phyloP scores from a whole-genome alignment of 2,888 invertebrate genomes.

The Drosophila gaucha region DNA sequence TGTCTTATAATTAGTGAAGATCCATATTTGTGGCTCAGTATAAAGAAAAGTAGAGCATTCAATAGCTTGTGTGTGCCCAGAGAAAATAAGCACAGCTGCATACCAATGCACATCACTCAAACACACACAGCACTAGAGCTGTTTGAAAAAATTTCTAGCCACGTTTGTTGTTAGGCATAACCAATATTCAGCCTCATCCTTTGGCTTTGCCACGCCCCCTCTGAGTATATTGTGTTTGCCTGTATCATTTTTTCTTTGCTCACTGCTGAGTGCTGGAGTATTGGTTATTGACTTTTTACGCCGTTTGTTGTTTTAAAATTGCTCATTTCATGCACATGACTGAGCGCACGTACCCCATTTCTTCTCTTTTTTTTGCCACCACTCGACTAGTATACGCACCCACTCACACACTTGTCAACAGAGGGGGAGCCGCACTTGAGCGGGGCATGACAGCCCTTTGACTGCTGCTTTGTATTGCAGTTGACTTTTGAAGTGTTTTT shows the following conservation, averaged over 20 bases:
- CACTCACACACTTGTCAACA: conserved; percentile 38
- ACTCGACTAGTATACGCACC: conserved; percentile 15
- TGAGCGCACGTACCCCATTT: conserved; percentile 61
- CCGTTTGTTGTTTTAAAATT: conserved; percentile 69
- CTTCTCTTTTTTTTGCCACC: conserved; percentile 14
- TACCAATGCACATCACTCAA: no score
- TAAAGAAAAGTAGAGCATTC: conserved; percentile 2
- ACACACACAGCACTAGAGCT: neutral
- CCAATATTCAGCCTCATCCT: conserved; percentile 12
- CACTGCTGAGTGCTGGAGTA: conserved; percentile 20
- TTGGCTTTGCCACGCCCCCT: conserved; percentile 8
- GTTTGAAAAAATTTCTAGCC: conserved; percentile 1
- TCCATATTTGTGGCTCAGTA: no score
- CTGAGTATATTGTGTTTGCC: conserved; percentile 22
- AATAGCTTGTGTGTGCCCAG: neutral
- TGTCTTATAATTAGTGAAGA: no score
- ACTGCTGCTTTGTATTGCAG: conserved; percentile 48
- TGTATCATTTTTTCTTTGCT: conserved; percentile 20
- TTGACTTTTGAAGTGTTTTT: conserved; percentile 60
- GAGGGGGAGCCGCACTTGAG: conserved; percentile 33
- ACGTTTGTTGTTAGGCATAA: conserved; percentile 12
- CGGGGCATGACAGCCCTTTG: conserved; percentile 47
- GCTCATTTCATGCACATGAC: conserved; percentile 73
- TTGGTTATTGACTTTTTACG: conserved; percentile 64
- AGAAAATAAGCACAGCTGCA: neutral